Conservation (phyloP, 2,113 vertebrate genomes). For the Rhodinocichla rosea region DNA sequence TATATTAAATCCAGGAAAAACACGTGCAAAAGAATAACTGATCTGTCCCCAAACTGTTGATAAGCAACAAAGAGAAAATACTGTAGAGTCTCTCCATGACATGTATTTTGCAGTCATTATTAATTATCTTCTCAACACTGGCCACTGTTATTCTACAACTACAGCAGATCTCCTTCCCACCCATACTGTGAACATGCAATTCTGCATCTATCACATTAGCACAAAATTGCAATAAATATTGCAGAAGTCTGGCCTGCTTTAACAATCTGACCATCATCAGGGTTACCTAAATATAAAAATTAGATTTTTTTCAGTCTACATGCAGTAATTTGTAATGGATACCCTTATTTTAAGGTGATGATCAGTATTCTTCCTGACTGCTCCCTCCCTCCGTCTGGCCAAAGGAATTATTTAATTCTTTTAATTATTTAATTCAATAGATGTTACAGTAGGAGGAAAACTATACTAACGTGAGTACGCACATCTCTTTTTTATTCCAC, state of each 20-base stretch:
- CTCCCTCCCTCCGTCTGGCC: fast-evolving
- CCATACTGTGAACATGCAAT: neutral
- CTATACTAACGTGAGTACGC: neutral
- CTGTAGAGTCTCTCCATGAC: neutral
- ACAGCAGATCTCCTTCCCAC: neutral
- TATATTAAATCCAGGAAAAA: neutral
- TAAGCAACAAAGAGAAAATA: neutral
- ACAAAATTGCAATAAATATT: neutral
- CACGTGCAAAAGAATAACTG: neutral
- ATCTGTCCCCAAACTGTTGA: neutral
- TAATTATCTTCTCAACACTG: neutral
- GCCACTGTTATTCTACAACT: neutral
- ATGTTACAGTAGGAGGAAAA: neutral
- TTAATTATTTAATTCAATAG: neutral
- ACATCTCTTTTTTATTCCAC: neutral
- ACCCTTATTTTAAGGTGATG: neutral
- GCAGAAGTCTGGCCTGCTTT: neutral
- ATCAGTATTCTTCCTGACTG: neutral
- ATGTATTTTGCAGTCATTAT: neutral
- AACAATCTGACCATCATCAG: neutral
- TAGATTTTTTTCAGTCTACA: neutral
- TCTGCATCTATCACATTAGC: neutral
- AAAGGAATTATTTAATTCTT: neutral
- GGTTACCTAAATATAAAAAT: neutral
- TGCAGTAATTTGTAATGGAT: neutral